A percentile compares a stretch with the other conserved stretches of the same genome.
These are phyloP conservation scores for Lysandra coridon DNA, from an alignment of 2,888 invertebrate species.

Conservation along the genomic window DNA sequence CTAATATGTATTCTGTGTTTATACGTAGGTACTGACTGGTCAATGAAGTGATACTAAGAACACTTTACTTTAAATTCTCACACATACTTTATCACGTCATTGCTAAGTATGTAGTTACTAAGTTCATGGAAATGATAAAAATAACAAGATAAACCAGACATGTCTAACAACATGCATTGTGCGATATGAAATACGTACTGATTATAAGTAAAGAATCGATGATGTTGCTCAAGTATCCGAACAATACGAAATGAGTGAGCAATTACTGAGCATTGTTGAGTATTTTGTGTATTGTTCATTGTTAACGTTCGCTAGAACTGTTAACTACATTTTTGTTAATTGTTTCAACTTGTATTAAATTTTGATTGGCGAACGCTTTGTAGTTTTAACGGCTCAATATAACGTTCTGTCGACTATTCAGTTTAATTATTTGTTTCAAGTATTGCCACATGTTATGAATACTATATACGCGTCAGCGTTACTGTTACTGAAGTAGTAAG, in stretches of 20 bases:
- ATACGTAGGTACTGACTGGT: too few relatives aligned
- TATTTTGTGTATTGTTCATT: constrained; percentile 26
- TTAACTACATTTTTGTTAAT: constrained; percentile 24
- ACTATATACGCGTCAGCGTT: background rate
- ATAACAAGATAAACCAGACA: background rate
- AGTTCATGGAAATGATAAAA: background rate
- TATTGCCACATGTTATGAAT: background rate
- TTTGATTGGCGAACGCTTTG: background rate
- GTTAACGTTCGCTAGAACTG: constrained; percentile 19
- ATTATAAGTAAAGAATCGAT: constrained; percentile 23
- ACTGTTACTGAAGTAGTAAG: background rate
- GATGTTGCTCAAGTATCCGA: constrained; percentile 29
- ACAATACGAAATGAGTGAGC: constrained; percentile 27
- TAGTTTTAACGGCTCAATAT: background rate
- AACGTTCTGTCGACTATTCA: background rate
- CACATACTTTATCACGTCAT: background rate
- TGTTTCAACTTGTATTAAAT: constrained; percentile 9
- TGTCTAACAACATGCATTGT: constrained; percentile 19
- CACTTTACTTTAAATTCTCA: too few relatives aligned
- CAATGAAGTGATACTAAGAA: too few relatives aligned
- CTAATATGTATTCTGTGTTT: too few relatives aligned
- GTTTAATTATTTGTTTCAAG: background rate
- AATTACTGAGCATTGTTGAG: constrained; percentile 26
- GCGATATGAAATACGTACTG: constrained; percentile 4
- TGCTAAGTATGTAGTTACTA: background rate